Base-by-base conservation (phyloP, 2,888 invertebrate genomes). In the Nebria salina region DNA sequence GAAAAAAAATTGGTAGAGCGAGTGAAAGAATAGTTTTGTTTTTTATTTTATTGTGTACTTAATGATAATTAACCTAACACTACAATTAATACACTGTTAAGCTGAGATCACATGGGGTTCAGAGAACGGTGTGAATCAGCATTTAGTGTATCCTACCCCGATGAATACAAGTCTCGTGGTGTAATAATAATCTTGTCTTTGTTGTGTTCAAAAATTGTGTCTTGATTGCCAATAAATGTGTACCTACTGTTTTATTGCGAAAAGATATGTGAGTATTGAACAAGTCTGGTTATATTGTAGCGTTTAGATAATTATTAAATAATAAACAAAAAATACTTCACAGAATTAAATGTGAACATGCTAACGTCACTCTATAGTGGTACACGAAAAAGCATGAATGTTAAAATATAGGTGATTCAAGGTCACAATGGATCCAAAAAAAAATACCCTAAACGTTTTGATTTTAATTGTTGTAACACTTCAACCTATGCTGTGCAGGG, bases 141-240 rank as follows among this genome's bases (percentile, higher is more conserved):
- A 70, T 34, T 34, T 34, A 34, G 34, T 34, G 26, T 70, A 6
- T 34, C 20, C 25, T 70, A 25, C 70, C 3, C 70, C 70, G 70
- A 26, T 25, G 26, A 26, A 34, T 25, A 70, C 70, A 34, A 26
- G 70, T 70, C 70, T 65, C 75, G 65, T 79, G 66, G 74, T 75
- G 75, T 79, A 54, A 54, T 54, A 54, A 54, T 54, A 54, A 54
- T 65, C 68, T 72, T 79, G 72, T 79, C 79, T 73, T 72, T 75
- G 72, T 79, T 79, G 79, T 79, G 79, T 79, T 75, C 74, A 74
- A 78, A 77, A 66, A 65, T 42, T 54, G 79, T 79, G 79, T 79
- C 75, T 77, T 77, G 72, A 66, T 77, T 54, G 54, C 54, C 54
- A 54, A 54, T 54, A 54, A 11, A 54, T 54, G 54, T 54, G 54